phyloP scores from a whole-genome alignment of 2,797 vertebrate genomes.

The Enteromius unitaeniatus region DNA sequence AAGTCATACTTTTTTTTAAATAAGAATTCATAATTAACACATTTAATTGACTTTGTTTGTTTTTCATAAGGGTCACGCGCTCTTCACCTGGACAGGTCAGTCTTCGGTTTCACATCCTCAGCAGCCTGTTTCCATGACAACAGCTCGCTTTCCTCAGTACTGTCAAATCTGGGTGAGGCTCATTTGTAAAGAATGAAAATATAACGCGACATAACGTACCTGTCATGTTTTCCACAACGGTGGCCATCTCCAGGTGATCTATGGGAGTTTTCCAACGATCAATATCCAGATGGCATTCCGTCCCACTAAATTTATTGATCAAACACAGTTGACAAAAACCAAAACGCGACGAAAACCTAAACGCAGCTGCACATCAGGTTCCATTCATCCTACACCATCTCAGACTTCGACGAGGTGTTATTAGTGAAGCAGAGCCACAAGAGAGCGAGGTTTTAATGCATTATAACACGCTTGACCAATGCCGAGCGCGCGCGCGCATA shows the following conservation, averaged over 20 bases:
- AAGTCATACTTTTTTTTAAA: not conserved
- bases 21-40: not conserved
- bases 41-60: not conserved
- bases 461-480: slow-evolving; percentile 17
- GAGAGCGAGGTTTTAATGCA: slow-evolving; percentile 26
- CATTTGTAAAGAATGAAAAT: not conserved
- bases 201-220: slow-evolving; percentile 41
- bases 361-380: not conserved
- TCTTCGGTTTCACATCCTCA: not conserved
- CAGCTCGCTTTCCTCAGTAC: not conserved
- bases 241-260: slow-evolving; percentile 49
- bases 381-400: not conserved
- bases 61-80: not conserved
- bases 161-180: slow-evolving; percentile 5
- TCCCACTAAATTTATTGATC: not conserved
- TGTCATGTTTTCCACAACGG: slow-evolving; percentile 51
- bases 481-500: slow-evolving; percentile 56
- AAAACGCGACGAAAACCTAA: not conserved
- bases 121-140: slow-evolving; percentile 47
- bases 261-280: not conserved
- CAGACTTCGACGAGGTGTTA: not conserved
- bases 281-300: slow-evolving; percentile 14
- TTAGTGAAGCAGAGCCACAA: not conserved
- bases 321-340: not conserved
- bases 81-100: slow-evolving; percentile 32